These are phyloP conservation scores for Apamea monoglypha DNA, from an alignment of 2,888 invertebrate species.

Conservation along the genomic window DNA sequence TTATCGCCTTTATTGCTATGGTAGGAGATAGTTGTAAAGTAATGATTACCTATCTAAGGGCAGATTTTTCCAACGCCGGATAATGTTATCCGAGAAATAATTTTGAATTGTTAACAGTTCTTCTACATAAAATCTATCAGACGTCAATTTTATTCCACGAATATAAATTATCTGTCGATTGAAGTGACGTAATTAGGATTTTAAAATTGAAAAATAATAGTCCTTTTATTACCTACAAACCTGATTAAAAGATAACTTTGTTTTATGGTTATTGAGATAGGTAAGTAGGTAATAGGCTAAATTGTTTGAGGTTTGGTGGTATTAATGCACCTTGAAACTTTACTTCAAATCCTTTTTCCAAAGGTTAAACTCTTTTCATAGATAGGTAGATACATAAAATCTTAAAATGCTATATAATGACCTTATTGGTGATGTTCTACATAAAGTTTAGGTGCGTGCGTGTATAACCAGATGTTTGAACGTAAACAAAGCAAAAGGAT, in stretches of 20 bases:
- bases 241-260: neutral
- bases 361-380: neutral
- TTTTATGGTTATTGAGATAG: neutral
- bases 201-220: neutral
- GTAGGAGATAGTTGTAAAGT: neutral
- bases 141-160: no score
- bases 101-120: no score
- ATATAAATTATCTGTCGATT: no score
- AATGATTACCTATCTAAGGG: neutral
- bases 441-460: no score
- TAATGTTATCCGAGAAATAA: neutral
- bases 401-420: no score
- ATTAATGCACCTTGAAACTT: neutral
- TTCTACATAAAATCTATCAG: no score
- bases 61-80: neutral
- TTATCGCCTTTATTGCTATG: constrained; percentile 38
- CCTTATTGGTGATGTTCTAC: no score
- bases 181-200: no score
- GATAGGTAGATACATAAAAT: neutral
- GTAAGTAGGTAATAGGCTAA: neutral
- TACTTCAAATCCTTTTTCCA: neutral
- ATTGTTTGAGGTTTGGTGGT: neutral
- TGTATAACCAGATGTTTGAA: no score
- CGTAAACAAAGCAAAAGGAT: neutral
- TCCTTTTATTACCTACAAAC: neutral